These are phyloP conservation scores for Rhabdomys pumilio DNA, from an alignment of 2,797 vertebrate genomes.

Conservation along the genomic window DNA sequence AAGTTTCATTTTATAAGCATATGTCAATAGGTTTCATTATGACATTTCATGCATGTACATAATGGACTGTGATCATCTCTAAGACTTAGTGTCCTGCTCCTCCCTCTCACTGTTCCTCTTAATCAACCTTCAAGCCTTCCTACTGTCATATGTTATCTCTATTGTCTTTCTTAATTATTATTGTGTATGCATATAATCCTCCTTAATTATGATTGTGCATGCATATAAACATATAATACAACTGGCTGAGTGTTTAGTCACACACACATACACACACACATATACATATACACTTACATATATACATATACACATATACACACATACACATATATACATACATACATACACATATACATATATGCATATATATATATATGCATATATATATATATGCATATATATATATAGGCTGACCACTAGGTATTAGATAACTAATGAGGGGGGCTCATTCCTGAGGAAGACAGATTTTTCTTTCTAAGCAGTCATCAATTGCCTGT, in stretches of 20 bases:
- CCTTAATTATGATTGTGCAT: neutral
- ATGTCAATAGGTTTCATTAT: neutral
- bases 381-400: too few relatives aligned
- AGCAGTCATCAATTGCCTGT: too few relatives aligned
- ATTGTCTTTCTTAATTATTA: neutral
- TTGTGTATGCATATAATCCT: neutral
- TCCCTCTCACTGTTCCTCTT: neutral
- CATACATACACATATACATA: neutral
- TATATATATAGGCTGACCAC: neutral
- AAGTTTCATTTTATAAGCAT: neutral
- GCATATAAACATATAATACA: neutral
- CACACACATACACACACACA: neutral
- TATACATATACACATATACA: neutral
- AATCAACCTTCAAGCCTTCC: neutral
- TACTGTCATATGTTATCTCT: neutral
- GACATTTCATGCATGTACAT: neutral
- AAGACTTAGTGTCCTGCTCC: neutral
- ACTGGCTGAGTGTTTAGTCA: neutral
- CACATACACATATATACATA: neutral
- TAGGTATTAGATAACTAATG: neutral
- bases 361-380: neutral
- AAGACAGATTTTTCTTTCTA: neutral
- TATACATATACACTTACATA: neutral
- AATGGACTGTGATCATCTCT: neutral
- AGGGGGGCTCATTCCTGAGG: too few relatives aligned